Conservation (phyloP, 2,888 invertebrate species). For the Zygogramma bicolorata region DNA sequence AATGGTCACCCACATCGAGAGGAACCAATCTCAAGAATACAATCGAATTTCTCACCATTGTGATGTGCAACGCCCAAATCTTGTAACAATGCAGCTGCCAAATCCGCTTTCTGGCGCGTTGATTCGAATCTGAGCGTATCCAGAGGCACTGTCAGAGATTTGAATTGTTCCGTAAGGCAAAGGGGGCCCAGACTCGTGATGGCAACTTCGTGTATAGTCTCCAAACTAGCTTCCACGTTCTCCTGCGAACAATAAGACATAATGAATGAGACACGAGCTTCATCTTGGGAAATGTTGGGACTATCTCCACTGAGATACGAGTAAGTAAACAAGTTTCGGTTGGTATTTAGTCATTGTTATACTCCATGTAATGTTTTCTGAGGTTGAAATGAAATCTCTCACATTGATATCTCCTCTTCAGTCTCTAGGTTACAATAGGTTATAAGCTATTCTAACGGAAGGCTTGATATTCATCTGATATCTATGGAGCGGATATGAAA, state of each 20-base stretch:
- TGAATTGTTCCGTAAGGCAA: conserved; percentile 79
- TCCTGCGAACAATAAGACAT: conserved; percentile 55
- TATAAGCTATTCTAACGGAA: too few species aligned
- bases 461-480: too few species aligned
- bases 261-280: background rate
- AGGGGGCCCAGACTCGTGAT: conserved; percentile 78
- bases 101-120: conserved; percentile 82
- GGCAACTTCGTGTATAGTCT: conserved; percentile 81
- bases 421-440: too few species aligned
- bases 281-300: background rate
- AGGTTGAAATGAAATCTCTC: too few species aligned
- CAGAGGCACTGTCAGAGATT: conserved; percentile 77
- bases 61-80: conserved; percentile 78
- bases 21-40: background rate
- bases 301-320: too few species aligned
- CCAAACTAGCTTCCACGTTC: conserved; percentile 67
- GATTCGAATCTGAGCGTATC: conserved; percentile 80
- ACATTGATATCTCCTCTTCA: too few species aligned
- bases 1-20: background rate
- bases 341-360: too few species aligned
- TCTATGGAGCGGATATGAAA: too few species aligned
- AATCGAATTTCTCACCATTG: conserved; percentile 66
- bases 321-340: too few species aligned
- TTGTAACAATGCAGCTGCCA: conserved; percentile 81
- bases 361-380: too few species aligned